Evolutionary conservation across 2,888 invertebrate species (phyloP).

Genomic region (Pollenia griseotomentosa): DNA sequence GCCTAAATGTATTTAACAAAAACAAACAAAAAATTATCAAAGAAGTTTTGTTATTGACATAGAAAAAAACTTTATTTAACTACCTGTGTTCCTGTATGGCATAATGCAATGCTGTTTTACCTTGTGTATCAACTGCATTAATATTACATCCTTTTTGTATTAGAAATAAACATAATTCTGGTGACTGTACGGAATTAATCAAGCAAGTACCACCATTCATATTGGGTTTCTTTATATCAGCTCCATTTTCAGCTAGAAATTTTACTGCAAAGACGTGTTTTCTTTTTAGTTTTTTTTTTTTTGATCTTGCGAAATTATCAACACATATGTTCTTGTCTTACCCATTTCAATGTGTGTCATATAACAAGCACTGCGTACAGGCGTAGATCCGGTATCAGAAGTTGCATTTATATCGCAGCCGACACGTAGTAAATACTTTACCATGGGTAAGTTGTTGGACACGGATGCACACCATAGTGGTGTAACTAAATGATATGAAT

Average conservation of each 20-base stretch:
- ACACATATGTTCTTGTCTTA: constrained; percentile 72
- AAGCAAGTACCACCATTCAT: constrained; percentile 96
- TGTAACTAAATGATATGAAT: constrained; percentile 90
- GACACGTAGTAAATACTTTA: constrained; percentile 90
- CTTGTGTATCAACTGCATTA: constrained; percentile 94
- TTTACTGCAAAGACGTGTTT: constrained; percentile 86
- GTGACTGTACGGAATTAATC: constrained; percentile 96
- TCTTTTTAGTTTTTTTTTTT: neutral
- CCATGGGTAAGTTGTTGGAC: constrained; percentile 90
- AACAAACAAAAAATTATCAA: constrained; percentile 20
- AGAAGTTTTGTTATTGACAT: neutral
- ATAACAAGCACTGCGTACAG: constrained; percentile 96
- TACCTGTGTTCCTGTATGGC: constrained; percentile 93
- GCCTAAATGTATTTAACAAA: constrained; percentile 82
- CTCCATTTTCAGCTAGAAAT: constrained; percentile 90
- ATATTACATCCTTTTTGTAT: constrained; percentile 92
- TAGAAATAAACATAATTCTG: constrained; percentile 91
- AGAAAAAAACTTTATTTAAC: neutral
- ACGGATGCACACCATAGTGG: constrained; percentile 97
- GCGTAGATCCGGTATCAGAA: constrained; percentile 94
- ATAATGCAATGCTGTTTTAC: constrained; percentile 96
- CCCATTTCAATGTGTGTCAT: constrained; percentile 93
- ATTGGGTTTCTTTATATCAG: constrained; percentile 93
- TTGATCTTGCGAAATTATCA: neutral
- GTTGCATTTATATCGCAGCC: constrained; percentile 93